A percentile compares a stretch with the other conserved stretches of the same genome.
phyloP scores from a whole-genome alignment of 1,140 invertebrate species.

The Drosophila suzukii region DNA sequence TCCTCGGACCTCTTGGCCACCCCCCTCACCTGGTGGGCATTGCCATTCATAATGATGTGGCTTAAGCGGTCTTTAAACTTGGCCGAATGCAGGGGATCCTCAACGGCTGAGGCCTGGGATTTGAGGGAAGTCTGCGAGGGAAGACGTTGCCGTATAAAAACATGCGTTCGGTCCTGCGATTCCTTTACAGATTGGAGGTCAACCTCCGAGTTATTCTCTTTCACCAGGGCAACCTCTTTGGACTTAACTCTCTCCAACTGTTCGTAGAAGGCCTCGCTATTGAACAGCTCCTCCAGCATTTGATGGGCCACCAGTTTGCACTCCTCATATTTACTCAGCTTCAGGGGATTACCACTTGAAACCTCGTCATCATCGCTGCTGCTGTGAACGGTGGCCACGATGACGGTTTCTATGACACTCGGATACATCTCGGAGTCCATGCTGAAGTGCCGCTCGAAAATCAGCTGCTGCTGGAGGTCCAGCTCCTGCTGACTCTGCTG shows the following conservation, averaged over 20 bases:
- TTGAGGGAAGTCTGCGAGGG: slow-evolving; percentile 41
- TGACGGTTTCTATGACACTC: slow-evolving; percentile 76
- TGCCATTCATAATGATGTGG: slow-evolving; percentile 66
- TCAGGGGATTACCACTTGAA: slow-evolving; percentile 13
- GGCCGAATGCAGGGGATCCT: slow-evolving; percentile 76
- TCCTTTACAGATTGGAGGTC: background rate
- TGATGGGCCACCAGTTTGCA: slow-evolving; percentile 50
- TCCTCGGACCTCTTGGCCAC: slow-evolving; percentile 11
- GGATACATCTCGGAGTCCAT: slow-evolving; percentile 76
- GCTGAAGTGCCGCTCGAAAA: slow-evolving; percentile 70
- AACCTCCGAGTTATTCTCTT: background rate
- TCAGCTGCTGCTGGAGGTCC: slow-evolving; percentile 42
- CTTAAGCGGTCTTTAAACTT: slow-evolving; percentile 77
- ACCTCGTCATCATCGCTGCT: slow-evolving; percentile 64
- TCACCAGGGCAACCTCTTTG: background rate
- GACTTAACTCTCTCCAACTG: slow-evolving; percentile 33
- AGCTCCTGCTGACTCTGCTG: slow-evolving; percentile 37
- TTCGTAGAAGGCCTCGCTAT: slow-evolving; percentile 57
- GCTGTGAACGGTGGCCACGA: slow-evolving; percentile 78
- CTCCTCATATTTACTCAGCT: slow-evolving; percentile 38
- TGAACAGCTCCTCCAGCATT: slow-evolving; percentile 68
- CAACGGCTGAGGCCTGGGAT: slow-evolving; percentile 61
- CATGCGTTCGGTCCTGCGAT: background rate
- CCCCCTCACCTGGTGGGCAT: slow-evolving; percentile 29
- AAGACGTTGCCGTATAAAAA: slow-evolving; percentile 12